Evolutionary conservation across 2,888 invertebrate species (phyloP), one percentile per base, ranked within the genome.

Genomic region (Lochmaea capreae): DNA sequence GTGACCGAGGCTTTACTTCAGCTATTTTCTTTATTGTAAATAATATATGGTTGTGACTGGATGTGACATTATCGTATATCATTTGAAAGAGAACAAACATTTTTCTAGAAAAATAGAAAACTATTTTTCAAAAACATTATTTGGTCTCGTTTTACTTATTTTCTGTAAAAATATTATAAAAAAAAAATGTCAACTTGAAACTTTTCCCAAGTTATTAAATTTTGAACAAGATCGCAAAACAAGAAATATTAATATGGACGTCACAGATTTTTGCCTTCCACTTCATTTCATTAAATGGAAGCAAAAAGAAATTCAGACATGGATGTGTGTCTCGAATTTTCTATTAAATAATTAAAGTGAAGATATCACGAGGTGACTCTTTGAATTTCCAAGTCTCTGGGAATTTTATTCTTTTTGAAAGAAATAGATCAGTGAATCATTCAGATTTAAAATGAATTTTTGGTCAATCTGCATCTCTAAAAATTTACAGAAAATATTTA

Each of bases 331-430:
- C 66, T 54, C 12, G 73, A 70, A 73, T 73, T 43, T 70, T 69
- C 69, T 73, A 70, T 73, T 67, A 62, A 58, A 70, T 73, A 66
- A 73, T 70, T 59, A 59, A 70, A 67, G 62, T 61, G 70, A 70
- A 62, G 69, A 73, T 70, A 73, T 62, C 73, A 67, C 59, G 33
- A 65, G 22, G 26, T 49, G 46, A 26, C 49, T 65, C 26, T 65
- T 46, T 8, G n/a, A 65, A 52, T 11, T 12, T 26, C 14, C 16
- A 33, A 39, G 52, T 59, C 59, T 22, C 12, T 14, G 10, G 9
- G 46, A 33, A 49, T 52, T 65, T 65, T 49, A 65, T 49, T 65
- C 65, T 65, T 6, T 61, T 49, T 61, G 39, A 14, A 16, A 61
- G 43, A 68, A 49, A 49, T 10, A 46, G 42, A 42, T 42, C 42